Conservation (phyloP, 2,888 invertebrate species). For the Alentia gelatinosa region DNA sequence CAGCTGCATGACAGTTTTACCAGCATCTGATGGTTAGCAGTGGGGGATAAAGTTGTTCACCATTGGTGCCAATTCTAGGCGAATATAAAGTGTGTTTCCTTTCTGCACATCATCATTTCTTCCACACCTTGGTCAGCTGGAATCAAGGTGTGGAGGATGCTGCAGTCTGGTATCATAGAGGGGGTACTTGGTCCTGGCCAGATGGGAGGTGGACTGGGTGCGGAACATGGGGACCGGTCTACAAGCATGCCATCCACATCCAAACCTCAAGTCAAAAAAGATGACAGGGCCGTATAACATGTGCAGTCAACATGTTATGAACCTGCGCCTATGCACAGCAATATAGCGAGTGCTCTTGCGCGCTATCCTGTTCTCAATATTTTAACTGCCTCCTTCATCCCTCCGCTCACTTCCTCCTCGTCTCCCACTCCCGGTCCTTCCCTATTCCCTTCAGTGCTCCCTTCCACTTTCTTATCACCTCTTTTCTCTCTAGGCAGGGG, state of each 20-base stretch:
- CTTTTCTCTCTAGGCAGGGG: no score
- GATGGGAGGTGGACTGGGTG: neutral
- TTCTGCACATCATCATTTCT: neutral
- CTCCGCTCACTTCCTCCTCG: neutral
- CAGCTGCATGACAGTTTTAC: no score
- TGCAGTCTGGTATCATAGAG: neutral
- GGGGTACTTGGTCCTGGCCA: neutral
- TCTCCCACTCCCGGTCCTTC: neutral
- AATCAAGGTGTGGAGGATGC: neutral
- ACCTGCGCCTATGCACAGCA: neutral
- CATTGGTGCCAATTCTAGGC: neutral
- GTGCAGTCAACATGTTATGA: neutral
- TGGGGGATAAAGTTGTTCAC: neutral
- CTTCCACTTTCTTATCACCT: neutral
- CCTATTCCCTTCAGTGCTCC: neutral
- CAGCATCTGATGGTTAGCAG: no score
- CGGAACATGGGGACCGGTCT: neutral
- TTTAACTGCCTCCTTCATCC: neutral
- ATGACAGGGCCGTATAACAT: neutral
- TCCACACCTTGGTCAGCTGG: neutral
- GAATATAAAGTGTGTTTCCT: neutral
- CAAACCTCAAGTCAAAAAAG: neutral
- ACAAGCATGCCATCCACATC: neutral
- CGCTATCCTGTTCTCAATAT: neutral
- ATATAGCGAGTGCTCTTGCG: neutral